Evolutionary conservation across 1,140 invertebrate species (phyloP).

Genomic region (Scaptomyza hsui): DNA sequence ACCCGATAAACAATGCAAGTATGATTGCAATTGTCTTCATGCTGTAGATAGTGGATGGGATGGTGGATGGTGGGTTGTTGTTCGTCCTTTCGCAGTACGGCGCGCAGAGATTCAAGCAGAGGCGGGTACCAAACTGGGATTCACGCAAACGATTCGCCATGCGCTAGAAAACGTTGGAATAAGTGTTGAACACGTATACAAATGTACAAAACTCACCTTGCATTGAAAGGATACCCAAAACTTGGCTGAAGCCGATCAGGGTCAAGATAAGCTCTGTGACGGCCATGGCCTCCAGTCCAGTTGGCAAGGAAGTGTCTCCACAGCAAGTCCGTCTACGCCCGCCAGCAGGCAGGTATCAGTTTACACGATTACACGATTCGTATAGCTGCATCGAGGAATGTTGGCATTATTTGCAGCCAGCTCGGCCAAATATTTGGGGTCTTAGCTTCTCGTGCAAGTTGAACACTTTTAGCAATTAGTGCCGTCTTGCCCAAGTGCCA

Average conservation of each 20-base stretch:
- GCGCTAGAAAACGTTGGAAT: constrained; percentile 83
- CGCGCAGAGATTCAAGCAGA: constrained; percentile 85
- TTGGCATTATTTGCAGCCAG: constrained; percentile 18
- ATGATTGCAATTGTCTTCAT: constrained; percentile 83
- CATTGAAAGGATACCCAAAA: constrained; percentile 89
- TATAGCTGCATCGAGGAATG: constrained; percentile 91
- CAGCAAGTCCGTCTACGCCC: constrained; percentile 92
- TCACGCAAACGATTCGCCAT: constrained; percentile 91
- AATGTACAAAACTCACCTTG: constrained; percentile 61
- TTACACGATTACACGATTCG: constrained; percentile 88
- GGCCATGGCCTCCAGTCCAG: constrained; percentile 92
- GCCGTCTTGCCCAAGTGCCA: constrained; percentile 87
- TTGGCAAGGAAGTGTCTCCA: constrained; percentile 94
- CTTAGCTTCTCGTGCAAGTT: constrained; percentile 85
- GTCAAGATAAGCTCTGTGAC: constrained; percentile 89
- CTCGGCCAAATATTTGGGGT: constrained; percentile 50
- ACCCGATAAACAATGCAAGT: constrained; percentile 49
- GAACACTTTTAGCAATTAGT: constrained; percentile 89
- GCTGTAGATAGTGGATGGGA: constrained; percentile 89
- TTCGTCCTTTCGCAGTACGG: constrained; percentile 43
- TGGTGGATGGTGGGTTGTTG: too few species aligned
- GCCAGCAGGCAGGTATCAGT: constrained; percentile 88
- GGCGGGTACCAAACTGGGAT: constrained; percentile 86
- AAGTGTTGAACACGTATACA: not conserved
- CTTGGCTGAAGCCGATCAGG: constrained; percentile 88